Base-by-base conservation (phyloP, 2,113 vertebrate species). In the Oenanthe melanoleuca region DNA sequence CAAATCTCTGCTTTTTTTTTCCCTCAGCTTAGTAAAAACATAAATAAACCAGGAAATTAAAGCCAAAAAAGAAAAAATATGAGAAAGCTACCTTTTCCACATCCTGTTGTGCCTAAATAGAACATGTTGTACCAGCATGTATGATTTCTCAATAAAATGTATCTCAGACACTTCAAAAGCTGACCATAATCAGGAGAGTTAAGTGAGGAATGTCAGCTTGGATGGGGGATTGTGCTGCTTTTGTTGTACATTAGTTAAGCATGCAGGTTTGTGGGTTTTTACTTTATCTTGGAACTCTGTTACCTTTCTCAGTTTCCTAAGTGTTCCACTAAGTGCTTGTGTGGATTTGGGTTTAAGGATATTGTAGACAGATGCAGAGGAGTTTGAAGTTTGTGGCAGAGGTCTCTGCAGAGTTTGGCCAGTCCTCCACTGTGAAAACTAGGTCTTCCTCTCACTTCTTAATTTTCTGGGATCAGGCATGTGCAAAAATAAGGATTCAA, bases 1-100 rank as follows among this genome's bases (percentile, higher is more conserved):
- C 49, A 92, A 85, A 91, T 57, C 52, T 73, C 47, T 34, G 25
- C 34, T 66, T 86, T 70, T 80, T 86, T 88, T 77, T 49, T 14
- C 2, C 37, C 71, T 83, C 71, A 80, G 34, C 34, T 94, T 82
- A 83, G 78, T 38, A 57, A 96, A 94, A 96, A 52, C 40, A 80
- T n/a, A 92, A 94, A 94, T 88, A 94, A 93, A 86, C 42, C 79
- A 95, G 93, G 87, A 97, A 91, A 96, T 88, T 73, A 91, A 88
- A 79, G 56, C 47, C 2, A 5, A 59, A 80, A 85, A 82, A 64
- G 13, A 26, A 25, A 53, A 28, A 66, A 61, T 53, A 40, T 17
- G 61, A 65, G 40, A 89, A 85, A 92, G 34, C 22, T 80, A 81
- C 72, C 44, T 94, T 83, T 86, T 83, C 75, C 4, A 7, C 72